A percentile compares a stretch with the other conserved stretches of the same genome.
These are phyloP conservation scores for Saccostrea cuccullata DNA, from an alignment of 1,140 invertebrate species.

Conservation along the genomic window DNA sequence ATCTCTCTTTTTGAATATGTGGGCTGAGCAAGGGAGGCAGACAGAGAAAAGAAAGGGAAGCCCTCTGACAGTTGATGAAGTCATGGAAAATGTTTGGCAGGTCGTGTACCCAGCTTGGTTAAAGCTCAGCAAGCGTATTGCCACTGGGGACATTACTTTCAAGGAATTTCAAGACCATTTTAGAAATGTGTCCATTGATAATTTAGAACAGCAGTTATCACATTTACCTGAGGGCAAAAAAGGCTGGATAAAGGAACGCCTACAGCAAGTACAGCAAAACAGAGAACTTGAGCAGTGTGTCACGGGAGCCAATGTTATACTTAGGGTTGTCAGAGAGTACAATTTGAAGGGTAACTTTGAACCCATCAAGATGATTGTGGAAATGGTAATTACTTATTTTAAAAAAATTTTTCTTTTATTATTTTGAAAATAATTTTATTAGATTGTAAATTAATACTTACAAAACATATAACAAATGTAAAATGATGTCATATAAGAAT, in stretches of 20 bases:
- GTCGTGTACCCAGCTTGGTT: conserved; percentile 46
- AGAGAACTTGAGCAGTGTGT: conserved; percentile 48
- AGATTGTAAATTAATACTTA: too few species aligned
- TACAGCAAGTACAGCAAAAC: conserved; percentile 58
- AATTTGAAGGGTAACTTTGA: conserved; percentile 52
- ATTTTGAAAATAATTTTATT: too few species aligned
- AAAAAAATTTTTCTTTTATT: too few species aligned
- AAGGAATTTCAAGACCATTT: conserved; percentile 48
- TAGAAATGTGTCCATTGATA: neutral
- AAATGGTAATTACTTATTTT: conserved; percentile 19
- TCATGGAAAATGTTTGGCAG: conserved; percentile 53
- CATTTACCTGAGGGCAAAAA: neutral
- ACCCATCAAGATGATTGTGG: conserved; percentile 24
- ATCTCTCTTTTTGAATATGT: conserved; percentile 36
- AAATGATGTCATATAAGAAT: too few species aligned
- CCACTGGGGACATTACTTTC: conserved; percentile 53
- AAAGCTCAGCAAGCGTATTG: conserved; percentile 41
- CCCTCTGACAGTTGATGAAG: conserved; percentile 40
- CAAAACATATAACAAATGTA: too few species aligned
- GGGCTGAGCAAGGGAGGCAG: conserved; percentile 32
- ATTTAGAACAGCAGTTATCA: neutral
- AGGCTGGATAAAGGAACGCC: conserved; percentile 47
- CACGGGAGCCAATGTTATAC: conserved; percentile 54
- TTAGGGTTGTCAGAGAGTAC: conserved; percentile 55
- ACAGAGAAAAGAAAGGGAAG: neutral